A percentile compares a stretch with the other conserved stretches of the same genome.
Evolutionary conservation across 2,888 invertebrate species (phyloP).

Genomic region (Drosophila neotestacea): DNA sequence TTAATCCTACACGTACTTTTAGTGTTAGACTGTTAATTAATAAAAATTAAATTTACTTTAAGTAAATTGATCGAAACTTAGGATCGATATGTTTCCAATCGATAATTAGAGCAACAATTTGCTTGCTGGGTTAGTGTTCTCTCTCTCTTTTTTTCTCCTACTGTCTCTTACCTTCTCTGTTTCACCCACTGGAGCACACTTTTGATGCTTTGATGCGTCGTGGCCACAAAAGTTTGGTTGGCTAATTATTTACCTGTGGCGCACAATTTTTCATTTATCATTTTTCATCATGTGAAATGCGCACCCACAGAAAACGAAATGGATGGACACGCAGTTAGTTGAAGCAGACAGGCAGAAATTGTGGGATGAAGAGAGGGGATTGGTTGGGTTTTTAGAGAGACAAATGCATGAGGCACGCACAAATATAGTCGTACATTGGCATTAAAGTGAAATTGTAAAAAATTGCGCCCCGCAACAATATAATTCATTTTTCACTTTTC

Average conservation of each 20-base stretch:
- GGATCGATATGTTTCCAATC: neutral
- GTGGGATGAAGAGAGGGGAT: neutral
- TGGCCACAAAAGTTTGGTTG: conserved; percentile 23
- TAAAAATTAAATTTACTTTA: no score
- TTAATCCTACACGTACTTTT: no score
- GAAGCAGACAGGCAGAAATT: neutral
- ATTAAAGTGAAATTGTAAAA: conserved; percentile 67
- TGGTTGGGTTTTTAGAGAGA: neutral
- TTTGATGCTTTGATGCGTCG: conserved; percentile 20
- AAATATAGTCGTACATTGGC: conserved; percentile 58
- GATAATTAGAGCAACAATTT: conserved; percentile 4
- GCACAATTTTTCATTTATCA: conserved; percentile 20
- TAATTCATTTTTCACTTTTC: conserved; percentile 68
- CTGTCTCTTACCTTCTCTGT: neutral
- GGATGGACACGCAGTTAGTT: conserved; percentile 28
- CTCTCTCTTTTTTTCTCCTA: neutral
- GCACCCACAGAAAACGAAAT: conserved; percentile 48
- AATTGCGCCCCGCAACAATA: conserved; percentile 50
- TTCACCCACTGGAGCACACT: neutral
- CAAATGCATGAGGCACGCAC: conserved; percentile 53
- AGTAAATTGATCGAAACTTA: neutral
- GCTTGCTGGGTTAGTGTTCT: conserved; percentile 7
- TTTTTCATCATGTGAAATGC: conserved; percentile 36
- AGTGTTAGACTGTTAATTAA: no score
- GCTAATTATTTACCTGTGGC: conserved; percentile 18